phyloP scores from a whole-genome alignment of 1,140 invertebrate species.

The Sitobion miscanthi region DNA sequence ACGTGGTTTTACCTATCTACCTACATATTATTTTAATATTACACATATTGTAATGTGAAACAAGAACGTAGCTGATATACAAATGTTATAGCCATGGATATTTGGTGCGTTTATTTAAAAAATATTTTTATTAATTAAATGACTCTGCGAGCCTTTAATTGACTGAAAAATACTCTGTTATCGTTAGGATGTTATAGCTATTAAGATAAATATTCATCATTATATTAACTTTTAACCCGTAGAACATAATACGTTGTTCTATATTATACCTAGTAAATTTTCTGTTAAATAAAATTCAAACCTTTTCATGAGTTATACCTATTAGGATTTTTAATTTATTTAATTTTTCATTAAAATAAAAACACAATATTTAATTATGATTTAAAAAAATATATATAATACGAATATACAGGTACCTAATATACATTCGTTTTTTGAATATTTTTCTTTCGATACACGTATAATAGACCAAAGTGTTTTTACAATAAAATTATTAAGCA shows the following conservation, averaged over 20 bases:
- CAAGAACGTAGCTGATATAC: background rate
- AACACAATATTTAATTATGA: background rate
- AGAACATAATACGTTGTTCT: background rate
- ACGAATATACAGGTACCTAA: background rate
- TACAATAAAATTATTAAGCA: background rate
- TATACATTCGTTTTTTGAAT: background rate
- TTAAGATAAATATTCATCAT: conserved; percentile 39
- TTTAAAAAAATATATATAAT: background rate
- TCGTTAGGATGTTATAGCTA: background rate
- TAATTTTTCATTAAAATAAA: background rate
- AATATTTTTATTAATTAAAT: background rate
- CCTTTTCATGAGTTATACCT: background rate
- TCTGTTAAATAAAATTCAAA: background rate
- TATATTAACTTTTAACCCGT: background rate
- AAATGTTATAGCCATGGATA: background rate
- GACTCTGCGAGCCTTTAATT: background rate
- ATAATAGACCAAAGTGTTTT: background rate
- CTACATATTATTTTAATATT: background rate
- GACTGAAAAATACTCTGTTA: conserved; percentile 15
- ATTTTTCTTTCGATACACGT: background rate
- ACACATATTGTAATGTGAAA: background rate
- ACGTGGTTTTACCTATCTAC: background rate
- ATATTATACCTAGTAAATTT: background rate
- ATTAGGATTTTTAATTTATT: background rate
- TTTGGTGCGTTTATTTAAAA: background rate